A percentile compares a stretch with the other conserved stretches of the same genome.
Evolutionary conservation across 2,888 invertebrate genomes (phyloP).

Genomic region (Aspidiotus destructor): DNA sequence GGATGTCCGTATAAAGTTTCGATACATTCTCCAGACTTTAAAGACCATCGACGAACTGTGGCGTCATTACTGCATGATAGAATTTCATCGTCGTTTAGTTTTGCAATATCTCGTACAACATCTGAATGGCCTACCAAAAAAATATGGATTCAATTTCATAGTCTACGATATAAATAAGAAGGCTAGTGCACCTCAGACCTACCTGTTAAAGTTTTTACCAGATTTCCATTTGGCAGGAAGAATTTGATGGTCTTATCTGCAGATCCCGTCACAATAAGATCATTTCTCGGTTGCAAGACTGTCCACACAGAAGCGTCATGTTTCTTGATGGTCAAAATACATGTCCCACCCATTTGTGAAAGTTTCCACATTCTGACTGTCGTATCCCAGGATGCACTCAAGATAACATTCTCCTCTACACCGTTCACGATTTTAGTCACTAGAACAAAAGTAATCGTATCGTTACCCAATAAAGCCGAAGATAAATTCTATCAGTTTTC

Average conservation of each 20-base stretch:
- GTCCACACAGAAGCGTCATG: conserved; percentile 85
- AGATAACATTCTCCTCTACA: conserved; percentile 48
- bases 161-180: background rate
- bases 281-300: conserved; percentile 49
- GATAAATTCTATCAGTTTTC: background rate
- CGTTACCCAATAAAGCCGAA: background rate
- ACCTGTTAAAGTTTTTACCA: conserved; percentile 58
- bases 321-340: conserved; percentile 53
- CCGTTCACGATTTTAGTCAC: conserved; percentile 49
- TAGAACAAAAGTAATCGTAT: conserved; percentile 21
- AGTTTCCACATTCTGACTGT: conserved; percentile 72
- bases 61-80: conserved; percentile 90
- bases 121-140: conserved; percentile 72
- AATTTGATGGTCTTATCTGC: conserved; percentile 82
- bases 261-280: conserved; percentile 68
- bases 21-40: conserved; percentile 64
- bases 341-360: conserved; percentile 3
- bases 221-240: conserved; percentile 54
- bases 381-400: conserved; percentile 89
- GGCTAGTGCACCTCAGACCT: conserved; percentile 3
- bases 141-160: conserved; percentile 12
- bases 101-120: conserved; percentile 73
- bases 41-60: conserved; percentile 69
- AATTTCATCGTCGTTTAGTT: conserved; percentile 62
- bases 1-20: conserved; percentile 70